Conservation (phyloP, 1,140 invertebrate species). For the Asbolus verrucosus region DNA sequence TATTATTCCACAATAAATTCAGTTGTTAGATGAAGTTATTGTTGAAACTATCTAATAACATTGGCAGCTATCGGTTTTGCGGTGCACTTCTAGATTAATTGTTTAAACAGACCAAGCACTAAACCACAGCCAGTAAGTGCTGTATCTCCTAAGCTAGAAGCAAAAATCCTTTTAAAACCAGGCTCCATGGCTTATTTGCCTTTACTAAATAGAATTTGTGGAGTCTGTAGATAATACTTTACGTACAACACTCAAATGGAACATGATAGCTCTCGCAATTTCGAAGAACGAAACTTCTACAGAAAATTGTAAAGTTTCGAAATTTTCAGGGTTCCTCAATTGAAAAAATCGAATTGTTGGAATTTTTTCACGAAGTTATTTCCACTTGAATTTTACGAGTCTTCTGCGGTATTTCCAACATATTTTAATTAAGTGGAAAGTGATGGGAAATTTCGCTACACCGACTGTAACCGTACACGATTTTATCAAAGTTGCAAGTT, state of each 20-base stretch:
- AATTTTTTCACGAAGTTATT: slow-evolving; percentile 1
- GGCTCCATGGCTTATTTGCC: too few relatives aligned
- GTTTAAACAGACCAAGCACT: too few relatives aligned
- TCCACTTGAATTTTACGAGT: slow-evolving; percentile 1
- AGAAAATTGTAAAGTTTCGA: background rate
- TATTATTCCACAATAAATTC: too few relatives aligned
- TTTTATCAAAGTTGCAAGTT: slow-evolving; percentile 28
- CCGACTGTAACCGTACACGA: slow-evolving; percentile 18
- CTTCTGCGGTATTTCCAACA: background rate
- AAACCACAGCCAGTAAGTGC: too few relatives aligned
- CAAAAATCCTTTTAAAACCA: too few relatives aligned
- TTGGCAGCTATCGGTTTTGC: too few relatives aligned
- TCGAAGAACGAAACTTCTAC: background rate
- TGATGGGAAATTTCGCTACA: slow-evolving; percentile 13
- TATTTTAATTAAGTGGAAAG: slow-evolving; percentile 25
- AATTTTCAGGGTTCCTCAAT: background rate
- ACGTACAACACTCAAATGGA: background rate
- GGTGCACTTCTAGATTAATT: too few relatives aligned
- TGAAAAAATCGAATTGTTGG: background rate
- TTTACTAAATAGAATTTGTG: too few relatives aligned
- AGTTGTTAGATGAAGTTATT: too few relatives aligned
- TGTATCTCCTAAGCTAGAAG: too few relatives aligned
- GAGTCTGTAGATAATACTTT: background rate
- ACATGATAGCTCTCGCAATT: background rate
- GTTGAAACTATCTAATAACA: too few relatives aligned